Base-by-base conservation (phyloP, 1,140 invertebrate species). In the Cydia splendana region DNA sequence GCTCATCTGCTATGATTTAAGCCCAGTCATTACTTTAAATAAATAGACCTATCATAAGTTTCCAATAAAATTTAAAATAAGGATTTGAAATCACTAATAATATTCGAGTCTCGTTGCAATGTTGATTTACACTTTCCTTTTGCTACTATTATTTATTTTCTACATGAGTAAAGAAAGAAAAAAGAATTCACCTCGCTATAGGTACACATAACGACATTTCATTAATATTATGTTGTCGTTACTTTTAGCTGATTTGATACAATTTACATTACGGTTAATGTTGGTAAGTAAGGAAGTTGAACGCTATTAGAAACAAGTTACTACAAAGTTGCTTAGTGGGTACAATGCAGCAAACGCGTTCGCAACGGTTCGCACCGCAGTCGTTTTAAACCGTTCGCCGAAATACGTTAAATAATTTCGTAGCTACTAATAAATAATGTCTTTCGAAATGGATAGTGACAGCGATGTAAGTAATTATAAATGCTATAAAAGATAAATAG, bases 391-490 rank as follows among this genome's bases (percentile, higher is more conserved):
- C n/a, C 67, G n/a, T 38, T 9, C n/a, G 15, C 3, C n/a, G 73
- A 75, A 48, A 74, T 77, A 76, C 48, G 75, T 76, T 12, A 48
- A 77, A 53, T 9, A 15, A 65, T n/a, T 38, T 51, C 15, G 5
- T 65, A 6, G 10, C 2, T 13, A 28, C 24, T 7, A 34, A 34
- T 69, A 34, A n/a, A 76, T 30, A 28, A 79, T 79, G 75, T 77
- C 75, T 12, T 78, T 76, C 10, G 78, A 82, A 67, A 77, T 69
- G 4, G 81, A 82, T 30, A 74, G 78, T 73, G 80, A 82, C 71
- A 75, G 57, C 78, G 78, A 81, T 69, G 84, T 85, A 81, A 85
- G 84, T 85, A 84, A 69, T 38, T 38, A 18, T 53, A 15, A 13
- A 53, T 48, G 45, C 7, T 48, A 15, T 48, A 48, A 15, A 48